A percentile compares a stretch with the other conserved stretches of the same genome.
Evolutionary conservation across 2,113 vertebrate genomes (phyloP).

Genomic region (Hystrix cristata): DNA sequence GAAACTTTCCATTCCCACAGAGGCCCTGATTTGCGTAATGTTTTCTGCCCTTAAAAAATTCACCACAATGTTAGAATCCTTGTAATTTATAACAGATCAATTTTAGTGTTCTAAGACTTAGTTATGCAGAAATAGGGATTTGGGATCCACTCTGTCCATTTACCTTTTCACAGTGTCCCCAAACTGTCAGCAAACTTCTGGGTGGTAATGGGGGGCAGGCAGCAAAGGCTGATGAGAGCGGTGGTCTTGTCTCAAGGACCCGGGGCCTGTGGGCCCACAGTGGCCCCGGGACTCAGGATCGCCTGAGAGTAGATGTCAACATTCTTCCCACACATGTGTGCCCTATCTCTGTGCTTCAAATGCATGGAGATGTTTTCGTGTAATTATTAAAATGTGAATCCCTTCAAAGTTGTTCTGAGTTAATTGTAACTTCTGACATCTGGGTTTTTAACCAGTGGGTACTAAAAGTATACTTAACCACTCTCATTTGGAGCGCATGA

Average conservation of each 20-base stretch:
- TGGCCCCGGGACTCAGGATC: no score
- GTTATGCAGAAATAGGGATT: not conserved
- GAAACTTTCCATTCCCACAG: not conserved
- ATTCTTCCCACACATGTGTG: not conserved
- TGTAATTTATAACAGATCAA: not conserved
- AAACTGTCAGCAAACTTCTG: not conserved
- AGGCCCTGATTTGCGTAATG: not conserved
- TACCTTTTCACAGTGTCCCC: not conserved
- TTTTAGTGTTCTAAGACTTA: not conserved
- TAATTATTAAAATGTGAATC: not conserved
- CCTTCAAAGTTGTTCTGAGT: not conserved
- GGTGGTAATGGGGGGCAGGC: no score
- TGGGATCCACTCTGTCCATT: not conserved
- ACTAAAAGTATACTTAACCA: not conserved
- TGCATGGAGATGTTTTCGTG: not conserved
- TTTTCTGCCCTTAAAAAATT: not conserved
- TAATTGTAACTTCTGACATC: not conserved
- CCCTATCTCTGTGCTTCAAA: not conserved
- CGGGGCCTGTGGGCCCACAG: no score
- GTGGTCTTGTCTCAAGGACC: not conserved
- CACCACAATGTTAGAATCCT: not conserved
- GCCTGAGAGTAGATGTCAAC: not conserved
- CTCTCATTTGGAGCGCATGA: not conserved
- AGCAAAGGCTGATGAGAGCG: not conserved
- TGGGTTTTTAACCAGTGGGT: not conserved